Evolutionary conservation across 2,888 invertebrate genomes (phyloP), one percentile per base, ranked within the genome.

Genomic region (Strigamia crassipes): DNA sequence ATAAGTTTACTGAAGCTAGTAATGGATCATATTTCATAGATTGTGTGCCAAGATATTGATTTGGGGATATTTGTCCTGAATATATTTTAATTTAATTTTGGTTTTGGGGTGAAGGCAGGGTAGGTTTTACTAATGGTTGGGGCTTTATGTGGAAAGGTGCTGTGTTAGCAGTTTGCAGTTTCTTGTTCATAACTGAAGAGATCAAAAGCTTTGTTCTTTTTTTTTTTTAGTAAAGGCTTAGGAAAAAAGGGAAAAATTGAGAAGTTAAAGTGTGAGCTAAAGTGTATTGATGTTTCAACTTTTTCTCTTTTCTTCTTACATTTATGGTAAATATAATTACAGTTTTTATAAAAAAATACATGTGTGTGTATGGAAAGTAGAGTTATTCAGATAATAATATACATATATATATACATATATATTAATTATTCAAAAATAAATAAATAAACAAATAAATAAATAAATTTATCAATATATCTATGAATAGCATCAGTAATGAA

Each of bases 171-270:
- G 61, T 18, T 61, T 61, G 18, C n/a, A 13, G 3, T 51, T 51
- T 51, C n/a, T 18, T 61, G 61, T 23, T 61, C 61, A 61, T 61
- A 61, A 61, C 61, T 61, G 23, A 61, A n/a, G 61, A 61, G 61
- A 61, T 61, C 61, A 61, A 61, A n/a, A 23, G 61, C 61, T 61
- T 61, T 61, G 61, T 23, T 61, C 61, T 61, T 61, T 18, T n/a
- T 61, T 61, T 61, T 61, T 61, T 61, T 61, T 61, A 18, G 15
- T 5, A 56, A 61, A 61, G 18, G 12, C 42, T 46, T 15, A 46
- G 15, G 12, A 61, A 61, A 61, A 61, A 9, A 5, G 9, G 21
- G 61, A 18, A 23, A 61, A 61, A 61, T 61, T 61, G 61, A 61
- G 18, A 61, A 61, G 61, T 61, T 61, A 61, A 61, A 61, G 61